Conservation (phyloP, 2,888 invertebrate genomes). For the Pelosia muscerda region DNA sequence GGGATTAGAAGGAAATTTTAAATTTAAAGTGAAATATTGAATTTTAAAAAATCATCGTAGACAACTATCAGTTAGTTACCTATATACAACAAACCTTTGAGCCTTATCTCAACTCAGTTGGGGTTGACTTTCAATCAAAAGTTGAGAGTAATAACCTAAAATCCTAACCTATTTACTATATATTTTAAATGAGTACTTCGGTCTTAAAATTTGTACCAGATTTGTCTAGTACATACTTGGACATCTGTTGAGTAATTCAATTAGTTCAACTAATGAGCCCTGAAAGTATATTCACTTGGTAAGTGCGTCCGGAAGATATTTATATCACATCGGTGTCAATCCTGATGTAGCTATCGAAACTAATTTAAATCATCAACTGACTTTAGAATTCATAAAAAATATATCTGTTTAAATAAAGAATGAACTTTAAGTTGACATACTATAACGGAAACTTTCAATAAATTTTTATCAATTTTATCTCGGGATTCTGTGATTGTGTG, state of each 20-base stretch:
- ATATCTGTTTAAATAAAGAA: too few species aligned
- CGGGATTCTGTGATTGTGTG: too few species aligned
- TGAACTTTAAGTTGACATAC: too few species aligned
- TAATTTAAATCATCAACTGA: neutral
- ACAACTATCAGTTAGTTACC: too few species aligned
- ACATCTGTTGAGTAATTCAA: conserved; percentile 7
- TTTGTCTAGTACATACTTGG: neutral
- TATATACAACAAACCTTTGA: too few species aligned
- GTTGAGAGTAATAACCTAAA: too few species aligned
- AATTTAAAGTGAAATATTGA: too few species aligned
- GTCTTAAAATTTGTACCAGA: neutral
- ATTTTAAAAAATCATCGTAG: too few species aligned
- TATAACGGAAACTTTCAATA: neutral
- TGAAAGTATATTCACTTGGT: conserved; percentile 5
- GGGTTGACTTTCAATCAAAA: too few species aligned
- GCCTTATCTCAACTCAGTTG: too few species aligned
- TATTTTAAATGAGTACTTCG: neutral
- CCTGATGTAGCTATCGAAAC: neutral
- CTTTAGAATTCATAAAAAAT: neutral
- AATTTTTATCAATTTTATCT: neutral
- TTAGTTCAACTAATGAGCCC: neutral
- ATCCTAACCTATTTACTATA: too few species aligned
- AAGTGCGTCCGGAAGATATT: conserved; percentile 16
- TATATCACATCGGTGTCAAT: conserved; percentile 8
- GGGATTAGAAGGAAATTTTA: too few species aligned